Evolutionary conservation across 2,888 invertebrate genomes (phyloP), one percentile per base, ranked within the genome.

Genomic region (Drosophila koepferae): DNA sequence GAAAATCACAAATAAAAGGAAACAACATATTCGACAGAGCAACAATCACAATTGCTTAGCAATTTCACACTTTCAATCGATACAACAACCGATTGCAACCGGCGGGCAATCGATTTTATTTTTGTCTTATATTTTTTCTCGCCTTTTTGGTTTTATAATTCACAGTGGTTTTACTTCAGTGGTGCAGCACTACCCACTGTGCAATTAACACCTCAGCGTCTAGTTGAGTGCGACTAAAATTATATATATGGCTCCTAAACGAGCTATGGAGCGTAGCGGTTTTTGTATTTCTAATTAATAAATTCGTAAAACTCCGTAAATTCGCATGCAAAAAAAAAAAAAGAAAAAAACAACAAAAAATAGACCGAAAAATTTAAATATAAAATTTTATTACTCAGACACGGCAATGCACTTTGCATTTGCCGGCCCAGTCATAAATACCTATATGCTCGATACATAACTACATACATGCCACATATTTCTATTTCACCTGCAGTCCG

Each of bases 11-110:
- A 65, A 49, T 43, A 72, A 82, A 34, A 51, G 31, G 31, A 34
- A 31, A 51, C 75, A 56, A 69, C 67, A 75, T 62, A 85, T 59
- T 85, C 70, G 60, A 72, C 44, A 62, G 62, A 67, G 49, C 70
- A 69, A 67, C 90, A 85, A 85, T 85, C 85, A 85, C 89, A 89
- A 85, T 86, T 90, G 89, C 84, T 87, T 89, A 81, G 89, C 88
- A 85, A 90, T 86, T 86, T 86, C 86, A 86, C 86, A 86, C 86
- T 86, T 86, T 86, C 86, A 77, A 89, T 87, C 91, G 90, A 72
- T 68, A 62, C 63, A 55, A 51, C 59, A 67, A 65, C 55, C 41
- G 55, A 55, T 55, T 65, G 58, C 80, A 64, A 80, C 89, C 86
- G 86, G 80, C 83, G 89, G 90, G 77, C 89, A 90, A 62, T 70